Evolutionary conservation across 2,888 invertebrate species (phyloP).

Genomic region (Hypolimnas misippus): DNA sequence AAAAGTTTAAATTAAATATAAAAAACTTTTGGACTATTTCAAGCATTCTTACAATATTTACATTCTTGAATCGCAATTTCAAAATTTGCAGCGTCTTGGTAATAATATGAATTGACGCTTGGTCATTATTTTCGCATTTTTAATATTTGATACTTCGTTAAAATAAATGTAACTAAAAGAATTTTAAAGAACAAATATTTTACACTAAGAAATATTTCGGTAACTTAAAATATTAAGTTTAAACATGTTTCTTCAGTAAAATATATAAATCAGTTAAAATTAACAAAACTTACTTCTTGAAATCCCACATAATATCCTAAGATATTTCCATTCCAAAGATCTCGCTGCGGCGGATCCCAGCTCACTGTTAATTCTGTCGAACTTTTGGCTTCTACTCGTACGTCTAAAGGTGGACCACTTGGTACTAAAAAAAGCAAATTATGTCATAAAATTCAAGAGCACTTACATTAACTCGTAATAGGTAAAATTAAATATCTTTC

Average conservation of each 20-base stretch:
- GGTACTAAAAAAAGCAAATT: constrained; percentile 80
- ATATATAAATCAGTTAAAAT: too few species aligned
- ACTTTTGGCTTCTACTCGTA: constrained; percentile 92
- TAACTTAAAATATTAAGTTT: too few species aligned
- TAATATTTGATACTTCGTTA: too few species aligned
- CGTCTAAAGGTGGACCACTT: constrained; percentile 91
- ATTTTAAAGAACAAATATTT: too few species aligned
- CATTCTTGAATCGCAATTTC: background rate
- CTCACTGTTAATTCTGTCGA: constrained; percentile 93
- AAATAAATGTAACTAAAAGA: too few species aligned
- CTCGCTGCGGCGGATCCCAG: constrained; percentile 94
- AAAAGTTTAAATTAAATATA: background rate
- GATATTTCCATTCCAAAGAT: constrained; percentile 94
- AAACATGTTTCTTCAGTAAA: too few species aligned
- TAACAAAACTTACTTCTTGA: constrained; percentile 83
- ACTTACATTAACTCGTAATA: background rate
- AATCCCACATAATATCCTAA: constrained; percentile 95
- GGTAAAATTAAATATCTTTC: background rate
- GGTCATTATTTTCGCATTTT: too few species aligned
- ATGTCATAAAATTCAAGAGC: background rate
- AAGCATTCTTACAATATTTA: background rate
- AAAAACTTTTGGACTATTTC: background rate
- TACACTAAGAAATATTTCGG: too few species aligned
- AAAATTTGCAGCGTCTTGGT: background rate
- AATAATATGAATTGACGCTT: background rate